phyloP scores from a whole-genome alignment of 2,888 invertebrate genomes.

The Caenorhabditis uteleia region DNA sequence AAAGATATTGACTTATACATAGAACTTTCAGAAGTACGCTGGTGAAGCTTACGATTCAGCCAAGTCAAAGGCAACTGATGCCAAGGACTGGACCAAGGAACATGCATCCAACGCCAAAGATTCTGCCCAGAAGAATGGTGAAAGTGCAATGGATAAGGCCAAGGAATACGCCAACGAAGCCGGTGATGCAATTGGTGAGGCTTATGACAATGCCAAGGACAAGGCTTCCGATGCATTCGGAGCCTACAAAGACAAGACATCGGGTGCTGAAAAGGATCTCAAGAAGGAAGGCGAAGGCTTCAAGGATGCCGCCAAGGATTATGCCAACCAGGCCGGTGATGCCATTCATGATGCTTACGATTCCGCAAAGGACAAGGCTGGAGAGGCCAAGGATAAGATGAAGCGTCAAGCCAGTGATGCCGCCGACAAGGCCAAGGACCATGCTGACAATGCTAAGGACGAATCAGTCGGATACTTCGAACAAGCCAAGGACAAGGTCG shows the following conservation, averaged over 20 bases:
- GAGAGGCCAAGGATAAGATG: slow-evolving; percentile 1
- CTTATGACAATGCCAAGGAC: slow-evolving; percentile 1
- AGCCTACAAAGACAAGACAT: background rate
- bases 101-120: slow-evolving; percentile 12
- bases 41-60: slow-evolving; percentile 10
- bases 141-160: slow-evolving; percentile 2
- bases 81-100: slow-evolving; percentile 13
- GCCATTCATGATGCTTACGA: slow-evolving; percentile 7
- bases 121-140: slow-evolving; percentile 1
- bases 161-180: slow-evolving; percentile 9
- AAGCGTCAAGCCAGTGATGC: background rate
- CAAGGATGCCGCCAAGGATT: slow-evolving; percentile 4
- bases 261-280: background rate
- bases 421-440: slow-evolving; percentile 5
- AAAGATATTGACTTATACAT: too few species aligned
- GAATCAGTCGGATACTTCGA: background rate
- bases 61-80: slow-evolving; percentile 18
- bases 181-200: slow-evolving; percentile 2
- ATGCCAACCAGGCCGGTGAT: slow-evolving; percentile 4
- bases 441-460: slow-evolving; percentile 6
- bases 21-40: too few species aligned
- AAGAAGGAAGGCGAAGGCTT: slow-evolving; percentile 5
- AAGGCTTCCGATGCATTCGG: background rate
- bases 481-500: background rate
- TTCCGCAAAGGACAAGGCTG: slow-evolving; percentile 9